Evolutionary conservation across 2,888 invertebrate species (phyloP).

Genomic region (Pherbina coryleti): DNA sequence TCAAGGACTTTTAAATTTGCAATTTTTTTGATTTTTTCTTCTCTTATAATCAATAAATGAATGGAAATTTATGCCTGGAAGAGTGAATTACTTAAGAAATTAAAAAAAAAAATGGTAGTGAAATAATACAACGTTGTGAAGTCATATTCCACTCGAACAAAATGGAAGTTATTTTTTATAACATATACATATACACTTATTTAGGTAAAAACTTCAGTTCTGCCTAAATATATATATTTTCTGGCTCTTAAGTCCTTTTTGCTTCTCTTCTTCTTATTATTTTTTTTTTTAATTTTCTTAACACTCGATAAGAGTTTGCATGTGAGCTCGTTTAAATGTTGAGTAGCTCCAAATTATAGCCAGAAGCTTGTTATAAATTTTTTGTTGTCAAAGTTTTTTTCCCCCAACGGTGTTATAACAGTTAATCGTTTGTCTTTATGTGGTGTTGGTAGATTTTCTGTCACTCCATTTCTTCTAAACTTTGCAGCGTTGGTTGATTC

Average conservation of each 20-base stretch:
- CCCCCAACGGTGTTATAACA: neutral
- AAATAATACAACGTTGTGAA: too few species aligned
- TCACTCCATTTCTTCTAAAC: neutral
- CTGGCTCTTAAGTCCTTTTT: neutral
- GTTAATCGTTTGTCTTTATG: constrained; percentile 17
- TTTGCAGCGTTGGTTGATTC: constrained; percentile 39
- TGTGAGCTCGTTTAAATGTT: constrained; percentile 9
- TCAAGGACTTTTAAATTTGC: too few species aligned
- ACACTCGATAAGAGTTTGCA: neutral
- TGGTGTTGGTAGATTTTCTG: neutral
- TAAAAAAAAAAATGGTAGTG: too few species aligned
- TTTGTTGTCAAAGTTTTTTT: neutral
- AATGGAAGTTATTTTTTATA: too few species aligned
- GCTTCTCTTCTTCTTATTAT: neutral
- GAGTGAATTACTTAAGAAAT: too few species aligned
- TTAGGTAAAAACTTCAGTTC: too few species aligned
- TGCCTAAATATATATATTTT: too few species aligned
- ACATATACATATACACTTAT: too few species aligned
- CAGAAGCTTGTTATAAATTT: constrained; percentile 1
- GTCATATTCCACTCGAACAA: too few species aligned
- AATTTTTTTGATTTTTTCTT: too few species aligned
- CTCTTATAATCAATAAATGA: too few species aligned
- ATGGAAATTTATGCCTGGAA: too few species aligned
- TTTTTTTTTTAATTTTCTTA: neutral
- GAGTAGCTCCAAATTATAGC: constrained; percentile 1